These are phyloP conservation scores for Probosciger aterrimus DNA, from an alignment of 2,113 vertebrate species.

Conservation along the genomic window DNA sequence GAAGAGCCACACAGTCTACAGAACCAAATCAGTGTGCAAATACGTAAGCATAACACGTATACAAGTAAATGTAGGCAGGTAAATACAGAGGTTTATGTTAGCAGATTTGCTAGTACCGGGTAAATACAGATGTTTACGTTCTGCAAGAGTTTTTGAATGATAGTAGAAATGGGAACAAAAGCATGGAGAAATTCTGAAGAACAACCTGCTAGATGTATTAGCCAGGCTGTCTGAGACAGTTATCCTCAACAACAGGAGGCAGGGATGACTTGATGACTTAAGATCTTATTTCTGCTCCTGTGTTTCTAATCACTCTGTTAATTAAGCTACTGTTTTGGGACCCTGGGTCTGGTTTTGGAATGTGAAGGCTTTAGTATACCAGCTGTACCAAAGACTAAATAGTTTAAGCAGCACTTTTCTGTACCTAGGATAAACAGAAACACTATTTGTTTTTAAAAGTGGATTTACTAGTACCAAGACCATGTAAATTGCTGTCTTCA, in stretches of 20 bases:
- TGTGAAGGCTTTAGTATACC: not conserved
- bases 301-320: not conserved
- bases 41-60: not conserved
- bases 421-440: not conserved
- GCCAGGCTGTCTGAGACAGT: accelerated
- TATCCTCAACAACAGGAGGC: not conserved
- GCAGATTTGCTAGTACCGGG: not conserved
- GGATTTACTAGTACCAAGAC: not conserved
- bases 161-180: not conserved
- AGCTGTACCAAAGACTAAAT: not conserved
- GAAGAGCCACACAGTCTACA: not conserved
- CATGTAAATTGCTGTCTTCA: not conserved
- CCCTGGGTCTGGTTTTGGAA: not conserved
- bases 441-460: not conserved
- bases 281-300: not conserved
- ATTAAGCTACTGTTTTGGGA: not conserved
- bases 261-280: not conserved
- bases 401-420: not conserved
- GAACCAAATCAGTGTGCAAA: not conserved
- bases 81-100: not conserved
- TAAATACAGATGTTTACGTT: not conserved
- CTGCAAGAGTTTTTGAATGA: not conserved
- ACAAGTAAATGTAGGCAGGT: not conserved
- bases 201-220: not conserved
- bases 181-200: not conserved